Evolutionary conservation across 2,113 vertebrate genomes (phyloP), one percentile per base, ranked within the genome.

Genomic region (Prolemur simus): DNA sequence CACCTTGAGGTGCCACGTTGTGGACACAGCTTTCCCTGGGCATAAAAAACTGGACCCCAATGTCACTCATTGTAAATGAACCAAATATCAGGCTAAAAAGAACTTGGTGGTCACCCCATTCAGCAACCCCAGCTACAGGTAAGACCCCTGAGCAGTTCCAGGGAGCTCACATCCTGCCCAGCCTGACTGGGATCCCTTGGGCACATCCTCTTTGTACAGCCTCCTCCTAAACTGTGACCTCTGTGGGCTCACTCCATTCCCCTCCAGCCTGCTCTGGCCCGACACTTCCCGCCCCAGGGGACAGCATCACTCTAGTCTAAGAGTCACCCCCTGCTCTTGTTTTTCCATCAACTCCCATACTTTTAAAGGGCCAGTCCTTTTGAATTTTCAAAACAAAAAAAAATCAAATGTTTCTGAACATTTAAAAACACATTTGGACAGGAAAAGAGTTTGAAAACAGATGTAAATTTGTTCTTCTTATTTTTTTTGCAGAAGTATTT

Each of bases 371-470:
- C n/a, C 49, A 68, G 13, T 4, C 2, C 17, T 68, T 58, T 52
- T 6, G 1, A 77, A 52, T 77, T 85, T 90, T 73, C 39, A 63
- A 32, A 74, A 47, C 73, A 74, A 74, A 47, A 71, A 58, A 58
- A 58, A 25, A n/a, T 74, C 73, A 47, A 47, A 74, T 6, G 17
- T 49, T 83, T 88, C 32, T 64, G 21, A 29, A 71, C 63, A 95
- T 81, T 88, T 95, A 34, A 77, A 63, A 95, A 87, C 21, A n/a
- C 20, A 58, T 37, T 49, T 74, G 52, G 45, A 27, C 29, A 94
- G 17, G 25, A 73, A 92, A 92, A n/a, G n/a, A 89, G 27, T 84
- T 71, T 58, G 76, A 84, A 92, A 83, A 89, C 45, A 87, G 34
- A 85, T 27, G 4, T 58, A 63, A 69, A 66, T 89, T 49, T 4